phyloP scores from a whole-genome alignment of 2,888 invertebrate species.

The Fragum fragum region DNA sequence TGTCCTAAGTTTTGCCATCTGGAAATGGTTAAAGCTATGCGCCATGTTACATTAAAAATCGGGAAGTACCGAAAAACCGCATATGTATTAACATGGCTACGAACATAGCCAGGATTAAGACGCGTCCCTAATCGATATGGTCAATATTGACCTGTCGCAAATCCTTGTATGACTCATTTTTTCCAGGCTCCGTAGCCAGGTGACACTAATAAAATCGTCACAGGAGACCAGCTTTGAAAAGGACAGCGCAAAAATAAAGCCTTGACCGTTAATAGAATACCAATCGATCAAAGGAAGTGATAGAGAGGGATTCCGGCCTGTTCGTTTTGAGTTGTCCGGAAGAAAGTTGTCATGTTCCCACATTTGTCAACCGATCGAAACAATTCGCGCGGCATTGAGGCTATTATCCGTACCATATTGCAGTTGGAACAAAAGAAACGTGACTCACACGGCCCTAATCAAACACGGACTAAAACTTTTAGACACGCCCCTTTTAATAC shows the following conservation, averaged over 20 bases:
- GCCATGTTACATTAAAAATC: no score
- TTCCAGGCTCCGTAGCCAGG: slow-evolving; percentile 2
- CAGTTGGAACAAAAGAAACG: slow-evolving; percentile 21
- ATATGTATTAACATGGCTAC: no score
- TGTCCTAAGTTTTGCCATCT: no score
- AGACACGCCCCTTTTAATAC: background rate
- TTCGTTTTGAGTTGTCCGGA: slow-evolving; percentile 23
- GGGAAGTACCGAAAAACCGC: no score
- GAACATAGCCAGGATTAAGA: no score
- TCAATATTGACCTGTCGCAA: slow-evolving; percentile 5
- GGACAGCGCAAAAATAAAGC: background rate
- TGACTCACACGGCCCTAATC: slow-evolving; percentile 18
- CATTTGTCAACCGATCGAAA: slow-evolving; percentile 21
- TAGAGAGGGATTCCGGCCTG: background rate
- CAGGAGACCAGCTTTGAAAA: background rate
- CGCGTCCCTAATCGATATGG: background rate
- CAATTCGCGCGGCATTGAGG: slow-evolving; percentile 1
- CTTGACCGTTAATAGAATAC: slow-evolving; percentile 20
- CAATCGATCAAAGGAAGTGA: background rate
- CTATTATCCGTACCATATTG: background rate
- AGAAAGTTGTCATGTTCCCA: slow-evolving; percentile 32
- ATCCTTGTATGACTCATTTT: slow-evolving; percentile 6
- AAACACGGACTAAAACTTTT: background rate
- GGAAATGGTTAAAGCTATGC: no score
- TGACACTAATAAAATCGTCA: background rate